phyloP scores from a whole-genome alignment of 2,113 vertebrate species.

The Stictonetta naevosa region DNA sequence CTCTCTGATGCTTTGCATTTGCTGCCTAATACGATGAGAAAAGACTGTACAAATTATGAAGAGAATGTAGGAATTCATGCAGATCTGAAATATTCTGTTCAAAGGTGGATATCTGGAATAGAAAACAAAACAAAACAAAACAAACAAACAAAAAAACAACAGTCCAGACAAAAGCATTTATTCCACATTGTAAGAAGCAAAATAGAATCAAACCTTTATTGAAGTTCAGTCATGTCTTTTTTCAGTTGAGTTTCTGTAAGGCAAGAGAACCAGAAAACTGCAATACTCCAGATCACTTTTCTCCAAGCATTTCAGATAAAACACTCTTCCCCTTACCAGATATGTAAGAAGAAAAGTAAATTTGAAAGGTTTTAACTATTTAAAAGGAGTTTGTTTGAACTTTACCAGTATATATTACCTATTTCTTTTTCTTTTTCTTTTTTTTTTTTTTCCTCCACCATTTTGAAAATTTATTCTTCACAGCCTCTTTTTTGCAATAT shows the following conservation, averaged over 20 bases:
- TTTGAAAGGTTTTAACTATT: background rate
- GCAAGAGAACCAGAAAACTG: background rate
- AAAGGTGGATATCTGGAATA: background rate
- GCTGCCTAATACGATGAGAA: conserved; percentile 9
- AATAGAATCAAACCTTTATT: background rate
- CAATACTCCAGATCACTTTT: background rate
- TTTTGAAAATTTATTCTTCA: background rate
- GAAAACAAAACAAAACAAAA: background rate
- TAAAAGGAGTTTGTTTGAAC: background rate
- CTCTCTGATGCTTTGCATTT: conserved; percentile 27
- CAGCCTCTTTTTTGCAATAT: background rate
- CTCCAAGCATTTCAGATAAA: background rate
- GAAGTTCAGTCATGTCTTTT: background rate
- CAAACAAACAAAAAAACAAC: background rate
- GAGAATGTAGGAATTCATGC: conserved; percentile 8
- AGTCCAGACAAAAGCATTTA: conserved; percentile 4
- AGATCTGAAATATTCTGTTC: conserved; percentile 20
- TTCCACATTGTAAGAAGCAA: background rate
- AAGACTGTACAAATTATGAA: conserved; percentile 25
- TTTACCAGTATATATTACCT: background rate
- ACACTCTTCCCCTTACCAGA: background rate
- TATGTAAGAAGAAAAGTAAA: background rate
- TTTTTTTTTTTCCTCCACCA: background rate
- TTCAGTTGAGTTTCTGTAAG: background rate
- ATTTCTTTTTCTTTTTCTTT: background rate